These are phyloP conservation scores for Leptopilina boulardi DNA, from an alignment of 1,140 invertebrate species.

Conservation along the genomic window DNA sequence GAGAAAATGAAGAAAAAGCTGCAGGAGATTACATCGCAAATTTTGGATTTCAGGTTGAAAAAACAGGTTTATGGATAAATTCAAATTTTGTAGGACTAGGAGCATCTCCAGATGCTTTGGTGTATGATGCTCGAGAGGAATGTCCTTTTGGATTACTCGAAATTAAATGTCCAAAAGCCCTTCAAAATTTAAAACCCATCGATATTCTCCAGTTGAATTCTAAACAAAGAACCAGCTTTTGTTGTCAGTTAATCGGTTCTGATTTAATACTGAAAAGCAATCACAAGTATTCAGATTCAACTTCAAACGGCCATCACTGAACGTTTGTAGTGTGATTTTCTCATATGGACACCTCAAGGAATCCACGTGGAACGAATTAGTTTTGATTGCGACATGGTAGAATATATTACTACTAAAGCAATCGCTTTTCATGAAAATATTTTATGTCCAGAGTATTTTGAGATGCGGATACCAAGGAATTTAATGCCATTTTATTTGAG, in stretches of 20 bases:
- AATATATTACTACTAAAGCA: constrained; percentile 24
- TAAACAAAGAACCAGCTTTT: background rate
- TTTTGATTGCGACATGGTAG: constrained; percentile 38
- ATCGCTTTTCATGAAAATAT: constrained; percentile 46
- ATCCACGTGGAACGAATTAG: constrained; percentile 44
- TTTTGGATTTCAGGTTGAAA: constrained; percentile 21
- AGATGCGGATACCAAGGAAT: constrained; percentile 49
- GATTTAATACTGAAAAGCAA: background rate
- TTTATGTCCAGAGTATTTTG: constrained; percentile 52
- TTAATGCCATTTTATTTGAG: constrained; percentile 40
- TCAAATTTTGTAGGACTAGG: background rate
- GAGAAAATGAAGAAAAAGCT: constrained; percentile 25
- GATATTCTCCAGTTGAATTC: background rate
- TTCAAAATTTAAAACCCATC: background rate
- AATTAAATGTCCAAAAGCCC: background rate
- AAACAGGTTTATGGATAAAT: background rate
- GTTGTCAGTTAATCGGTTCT: background rate
- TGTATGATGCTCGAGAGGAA: background rate
- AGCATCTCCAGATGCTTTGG: background rate
- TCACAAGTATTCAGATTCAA: background rate
- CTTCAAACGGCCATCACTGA: constrained; percentile 38
- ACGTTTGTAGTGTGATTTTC: constrained; percentile 50
- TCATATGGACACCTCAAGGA: constrained; percentile 49
- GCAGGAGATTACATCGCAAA: background rate
- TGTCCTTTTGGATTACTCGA: background rate